Evolutionary conservation across 2,797 vertebrate genomes (phyloP).

Genomic region (Lagothrix lagotricha): DNA sequence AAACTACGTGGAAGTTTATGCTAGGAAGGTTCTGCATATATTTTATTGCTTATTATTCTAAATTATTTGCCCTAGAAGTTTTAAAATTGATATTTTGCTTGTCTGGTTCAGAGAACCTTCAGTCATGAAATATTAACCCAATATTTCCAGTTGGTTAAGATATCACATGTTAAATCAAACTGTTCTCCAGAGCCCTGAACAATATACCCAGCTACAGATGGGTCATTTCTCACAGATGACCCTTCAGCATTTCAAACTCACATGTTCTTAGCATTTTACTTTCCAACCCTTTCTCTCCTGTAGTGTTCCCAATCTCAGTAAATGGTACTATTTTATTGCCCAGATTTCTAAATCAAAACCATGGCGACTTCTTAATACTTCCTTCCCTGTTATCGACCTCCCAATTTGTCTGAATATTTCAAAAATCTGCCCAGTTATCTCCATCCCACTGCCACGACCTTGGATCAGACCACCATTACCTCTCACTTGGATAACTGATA

Average conservation of each 20-base stretch:
- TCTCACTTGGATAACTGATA: not conserved
- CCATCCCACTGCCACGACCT: not conserved
- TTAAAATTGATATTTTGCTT: not conserved
- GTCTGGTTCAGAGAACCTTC: not conserved
- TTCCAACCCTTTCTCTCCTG: not conserved
- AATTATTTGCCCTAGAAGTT: not conserved
- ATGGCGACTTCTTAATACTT: not conserved
- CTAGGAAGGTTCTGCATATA: not conserved
- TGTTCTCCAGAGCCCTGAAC: not conserved
- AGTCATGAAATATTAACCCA: not conserved
- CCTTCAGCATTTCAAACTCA: not conserved
- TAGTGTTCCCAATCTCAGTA: not conserved
- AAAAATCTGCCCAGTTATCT: not conserved
- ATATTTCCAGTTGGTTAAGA: not conserved
- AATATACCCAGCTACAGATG: not conserved
- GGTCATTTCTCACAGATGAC: not conserved
- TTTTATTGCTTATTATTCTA: not conserved
- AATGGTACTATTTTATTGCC: not conserved
- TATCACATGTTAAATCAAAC: not conserved
- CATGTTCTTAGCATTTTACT: not conserved
- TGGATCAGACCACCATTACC: not conserved
- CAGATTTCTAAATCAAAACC: not conserved
- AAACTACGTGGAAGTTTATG: not conserved
- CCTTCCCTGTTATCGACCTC: not conserved
- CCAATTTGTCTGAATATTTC: not conserved